These are phyloP conservation scores for Tragelaphus strepsiceros DNA, from an alignment of 2,113 vertebrate species.

Conservation along the genomic window DNA sequence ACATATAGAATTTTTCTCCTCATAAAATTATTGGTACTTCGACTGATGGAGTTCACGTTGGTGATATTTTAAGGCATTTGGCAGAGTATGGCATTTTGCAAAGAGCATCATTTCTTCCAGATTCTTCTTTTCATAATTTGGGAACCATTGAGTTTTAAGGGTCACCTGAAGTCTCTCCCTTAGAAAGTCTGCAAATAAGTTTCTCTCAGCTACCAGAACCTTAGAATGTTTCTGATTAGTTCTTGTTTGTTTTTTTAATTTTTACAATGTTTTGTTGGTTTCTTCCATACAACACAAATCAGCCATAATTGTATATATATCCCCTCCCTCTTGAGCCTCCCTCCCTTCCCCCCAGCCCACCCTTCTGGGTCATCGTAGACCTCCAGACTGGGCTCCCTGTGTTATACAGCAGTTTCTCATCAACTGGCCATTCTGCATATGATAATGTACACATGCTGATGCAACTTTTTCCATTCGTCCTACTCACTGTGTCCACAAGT, in stretches of 20 bases:
- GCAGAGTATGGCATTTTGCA: slow-evolving; percentile 5
- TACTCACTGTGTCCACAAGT: background rate
- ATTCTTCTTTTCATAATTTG: background rate
- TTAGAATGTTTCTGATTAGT: background rate
- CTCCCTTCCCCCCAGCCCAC: background rate
- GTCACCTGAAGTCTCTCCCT: background rate
- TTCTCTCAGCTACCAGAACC: background rate
- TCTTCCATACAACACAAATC: background rate
- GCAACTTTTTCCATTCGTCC: background rate
- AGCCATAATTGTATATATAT: background rate
- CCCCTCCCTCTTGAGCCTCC: background rate
- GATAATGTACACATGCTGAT: background rate
- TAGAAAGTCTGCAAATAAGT: background rate
- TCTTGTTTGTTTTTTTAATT: background rate
- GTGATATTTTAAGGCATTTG: slow-evolving; percentile 11
- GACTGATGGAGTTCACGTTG: background rate
- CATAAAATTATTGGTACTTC: background rate
- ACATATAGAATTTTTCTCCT: slow-evolving; percentile 25
- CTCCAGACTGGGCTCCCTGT: background rate
- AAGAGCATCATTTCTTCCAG: background rate
- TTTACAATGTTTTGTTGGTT: background rate
- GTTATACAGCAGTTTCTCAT: background rate
- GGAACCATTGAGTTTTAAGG: background rate
- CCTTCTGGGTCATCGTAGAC: background rate
- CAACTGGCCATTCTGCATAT: background rate